Conservation (phyloP, 2,113 vertebrate genomes). For the Anhinga rufa region DNA sequence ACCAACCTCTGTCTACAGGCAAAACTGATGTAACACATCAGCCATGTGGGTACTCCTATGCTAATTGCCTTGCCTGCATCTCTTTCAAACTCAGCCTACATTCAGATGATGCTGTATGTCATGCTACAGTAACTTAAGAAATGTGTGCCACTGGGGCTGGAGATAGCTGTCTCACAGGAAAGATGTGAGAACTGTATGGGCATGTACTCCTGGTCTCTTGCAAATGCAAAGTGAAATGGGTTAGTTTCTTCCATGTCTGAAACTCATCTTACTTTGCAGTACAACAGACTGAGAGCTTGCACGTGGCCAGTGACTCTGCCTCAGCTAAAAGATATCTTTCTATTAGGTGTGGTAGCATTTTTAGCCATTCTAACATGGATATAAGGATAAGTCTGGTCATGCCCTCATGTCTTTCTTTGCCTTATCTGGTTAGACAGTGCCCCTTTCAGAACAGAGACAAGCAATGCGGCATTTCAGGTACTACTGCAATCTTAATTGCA, state of each 20-base stretch:
- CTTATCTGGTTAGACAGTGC: neutral
- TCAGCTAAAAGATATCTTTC: neutral
- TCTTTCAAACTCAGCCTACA: neutral
- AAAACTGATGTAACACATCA: neutral
- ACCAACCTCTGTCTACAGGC: neutral
- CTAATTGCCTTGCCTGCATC: neutral
- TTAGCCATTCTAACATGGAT: neutral
- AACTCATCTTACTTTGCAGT: neutral
- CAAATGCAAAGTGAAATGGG: neutral
- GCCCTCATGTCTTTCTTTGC: neutral
- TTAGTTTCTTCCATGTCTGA: neutral
- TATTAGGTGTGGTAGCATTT: neutral
- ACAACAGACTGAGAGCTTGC: neutral
- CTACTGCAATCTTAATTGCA: neutral
- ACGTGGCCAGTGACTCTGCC: neutral
- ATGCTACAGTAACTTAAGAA: neutral
- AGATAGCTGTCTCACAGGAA: neutral
- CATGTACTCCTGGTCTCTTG: neutral
- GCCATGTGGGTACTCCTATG: neutral
- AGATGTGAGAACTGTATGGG: neutral
- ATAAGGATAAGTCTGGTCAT: neutral
- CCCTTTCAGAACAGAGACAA: neutral
- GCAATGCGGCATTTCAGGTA: constrained; percentile 38
- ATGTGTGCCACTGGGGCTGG: neutral
- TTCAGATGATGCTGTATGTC: neutral